These are phyloP conservation scores for Scatophagus argus DNA, from an alignment of 2,113 vertebrate species.

Conservation along the genomic window DNA sequence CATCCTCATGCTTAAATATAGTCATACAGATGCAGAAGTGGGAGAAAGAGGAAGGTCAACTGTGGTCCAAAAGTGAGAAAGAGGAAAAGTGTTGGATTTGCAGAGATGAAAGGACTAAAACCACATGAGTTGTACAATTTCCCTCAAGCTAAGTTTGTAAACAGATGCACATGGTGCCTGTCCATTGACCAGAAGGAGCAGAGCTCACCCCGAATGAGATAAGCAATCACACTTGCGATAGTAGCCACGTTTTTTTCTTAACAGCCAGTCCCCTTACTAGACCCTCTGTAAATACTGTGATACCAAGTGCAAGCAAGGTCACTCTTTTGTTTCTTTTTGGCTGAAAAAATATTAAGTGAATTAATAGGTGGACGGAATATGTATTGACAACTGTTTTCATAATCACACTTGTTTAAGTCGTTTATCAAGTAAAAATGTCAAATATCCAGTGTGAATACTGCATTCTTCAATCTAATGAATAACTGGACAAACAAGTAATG, in stretches of 20 bases:
- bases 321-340: neutral
- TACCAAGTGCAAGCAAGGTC: neutral
- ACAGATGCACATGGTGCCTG: constrained; percentile 65
- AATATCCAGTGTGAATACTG: too few relatives aligned
- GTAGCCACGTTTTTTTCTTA: neutral
- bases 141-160: constrained; percentile 48
- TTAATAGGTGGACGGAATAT: too few relatives aligned
- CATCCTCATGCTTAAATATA: neutral
- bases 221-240: constrained; percentile 3
- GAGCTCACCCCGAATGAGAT: constrained; percentile 22
- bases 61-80: constrained; percentile 65
- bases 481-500: too few relatives aligned
- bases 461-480: too few relatives aligned
- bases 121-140: constrained; percentile 21
- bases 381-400: neutral
- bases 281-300: neutral
- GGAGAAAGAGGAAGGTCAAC: constrained; percentile 67
- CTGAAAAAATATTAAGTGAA: too few relatives aligned
- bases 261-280: neutral
- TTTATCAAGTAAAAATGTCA: too few relatives aligned
- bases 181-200: neutral
- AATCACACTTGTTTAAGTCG: neutral
- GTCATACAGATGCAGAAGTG: constrained; percentile 63
- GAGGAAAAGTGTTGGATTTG: constrained; percentile 29
- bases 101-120: neutral